A percentile compares a stretch with the other conserved stretches of the same genome.
Evolutionary conservation across 2,888 invertebrate species (phyloP).

Genomic region (Mesopsocus fuscifrons): DNA sequence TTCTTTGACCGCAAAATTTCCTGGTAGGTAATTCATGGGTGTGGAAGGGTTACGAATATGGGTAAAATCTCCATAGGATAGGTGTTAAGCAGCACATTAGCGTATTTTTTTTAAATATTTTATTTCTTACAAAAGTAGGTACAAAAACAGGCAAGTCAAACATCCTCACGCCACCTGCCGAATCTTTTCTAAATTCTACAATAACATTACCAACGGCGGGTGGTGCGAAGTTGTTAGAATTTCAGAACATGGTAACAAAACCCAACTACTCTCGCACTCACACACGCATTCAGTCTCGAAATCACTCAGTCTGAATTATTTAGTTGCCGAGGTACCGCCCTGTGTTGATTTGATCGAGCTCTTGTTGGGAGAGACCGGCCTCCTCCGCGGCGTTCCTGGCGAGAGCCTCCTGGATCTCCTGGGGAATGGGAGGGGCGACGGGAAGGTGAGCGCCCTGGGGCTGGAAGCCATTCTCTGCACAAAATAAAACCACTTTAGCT

Average conservation of each 20-base stretch:
- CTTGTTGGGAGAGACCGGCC: constrained; percentile 10
- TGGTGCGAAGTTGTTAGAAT: not conserved
- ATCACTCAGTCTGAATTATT: not conserved
- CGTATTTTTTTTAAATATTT: not conserved
- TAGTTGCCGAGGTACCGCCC: constrained; percentile 7
- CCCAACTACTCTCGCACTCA: too few relatives aligned
- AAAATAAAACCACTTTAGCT: constrained; percentile 4
- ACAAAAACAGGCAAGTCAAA: not conserved
- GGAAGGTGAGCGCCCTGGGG: constrained; percentile 14
- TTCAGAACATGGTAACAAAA: not conserved
- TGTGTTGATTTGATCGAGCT: constrained; percentile 1
- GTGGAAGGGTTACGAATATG: not conserved
- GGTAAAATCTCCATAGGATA: not conserved
- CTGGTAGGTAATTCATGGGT: not conserved
- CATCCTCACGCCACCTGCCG: not conserved
- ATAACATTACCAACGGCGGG: not conserved
- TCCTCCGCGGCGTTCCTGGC: constrained; percentile 16
- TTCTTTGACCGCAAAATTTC: not conserved
- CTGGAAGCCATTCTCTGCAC: constrained; percentile 13
- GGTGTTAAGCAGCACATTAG: too few relatives aligned
- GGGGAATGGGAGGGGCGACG: constrained; percentile 13
- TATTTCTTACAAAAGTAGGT: not conserved
- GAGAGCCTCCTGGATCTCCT: constrained; percentile 14
- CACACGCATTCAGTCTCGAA: not conserved
- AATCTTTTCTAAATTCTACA: too few relatives aligned